Evolutionary conservation across 2,797 vertebrate species (phyloP), one percentile per base, ranked within the genome.

Genomic region (Pempheris klunzingeri): DNA sequence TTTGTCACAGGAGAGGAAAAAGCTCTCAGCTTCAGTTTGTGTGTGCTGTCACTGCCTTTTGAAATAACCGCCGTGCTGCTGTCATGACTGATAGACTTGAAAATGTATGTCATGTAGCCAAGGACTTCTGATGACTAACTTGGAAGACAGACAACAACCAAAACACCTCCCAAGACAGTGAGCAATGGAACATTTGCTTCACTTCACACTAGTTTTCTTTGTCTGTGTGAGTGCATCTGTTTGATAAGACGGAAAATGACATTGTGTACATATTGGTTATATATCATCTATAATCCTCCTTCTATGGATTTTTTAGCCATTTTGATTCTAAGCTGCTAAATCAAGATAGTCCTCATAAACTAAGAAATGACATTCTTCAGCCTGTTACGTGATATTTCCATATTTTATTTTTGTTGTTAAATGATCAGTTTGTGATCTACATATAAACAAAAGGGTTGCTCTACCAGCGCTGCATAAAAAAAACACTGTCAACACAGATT

Each of bases 101-200:
- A 84, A 76, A 86, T 32, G 72, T 74, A 10, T 77, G 58, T 75
- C 68, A 76, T 72, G 71, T 59, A 75, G 61, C 59, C 80, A 77
- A 81, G 71, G 77, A 83, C 61, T 66, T 64, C 46, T 69, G 72
- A 75, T 88, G 77, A 84, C 78, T 75, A 81, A 82, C 71, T 57
- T 66, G 71, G 79, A 60, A 76, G 65, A 73, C 68, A 80, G 67
- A 74, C 73, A 58, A 14, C 55, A 53, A 61, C 28, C 50, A 26
- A 58, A 83, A 67, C 26, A 55, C 43, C 49, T 69, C 26, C 39
- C 9, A n/a, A 63, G 61, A 36, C 71, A 71, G 59, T 12, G 47
- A 68, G 77, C 58, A 26, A 26, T 28, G 49, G 60, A 41, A 34
- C 20, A 68, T 57, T 7, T 41, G 46, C 39, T 69, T 61, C 52